Evolutionary conservation across 2,113 vertebrate species (phyloP), one percentile per base, ranked within the genome.

Genomic region (Vulpes ferrilata): DNA sequence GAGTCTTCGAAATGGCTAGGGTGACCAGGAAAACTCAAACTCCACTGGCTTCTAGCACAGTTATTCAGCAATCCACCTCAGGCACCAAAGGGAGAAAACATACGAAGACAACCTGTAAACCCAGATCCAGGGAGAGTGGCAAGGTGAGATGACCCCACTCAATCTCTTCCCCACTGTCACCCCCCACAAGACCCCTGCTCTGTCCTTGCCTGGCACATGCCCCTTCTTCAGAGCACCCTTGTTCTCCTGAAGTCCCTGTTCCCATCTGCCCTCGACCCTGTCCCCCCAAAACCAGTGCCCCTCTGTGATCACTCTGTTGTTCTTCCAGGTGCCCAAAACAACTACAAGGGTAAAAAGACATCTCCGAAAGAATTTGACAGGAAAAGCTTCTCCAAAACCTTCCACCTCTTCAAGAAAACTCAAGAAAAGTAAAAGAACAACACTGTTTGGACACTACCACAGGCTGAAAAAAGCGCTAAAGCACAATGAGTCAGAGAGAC

Each of bases 321-420:
- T 32, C 53, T 71, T 65, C 6, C 25, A 74, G 27, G 60, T 19
- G 0, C 6, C 35, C 2, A 88, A 60, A 57, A 65, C 4, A 67
- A 11, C 43, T 4, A 0, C 2, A 11, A 53, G 19, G 12, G 7
- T 15, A 4, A 51, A 53, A 5, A 32, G 2, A 11, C 7, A 3
- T 0, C 7, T 32, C 51, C 15, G 27, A 73, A 23, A 6, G 3
- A 67, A 0, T 7, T 3, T 8, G 3, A 65, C 20, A 9, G 51
- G 32, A 3, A 60, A 91, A 27, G 1, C 1, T 7, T 16, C 62
- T 8, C 11, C 11, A 19, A 78, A 15, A 51, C 1, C 10, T 35
- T 15, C 57, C 12, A 2, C 9, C 11, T 3, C 43, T 15, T 71
- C 55, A 23, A 5, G 13, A 38, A 69, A 43, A 80, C 16, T 3